Evolutionary conservation across 2,113 vertebrate genomes (phyloP).

Genomic region (Atrichornis clamosus): DNA sequence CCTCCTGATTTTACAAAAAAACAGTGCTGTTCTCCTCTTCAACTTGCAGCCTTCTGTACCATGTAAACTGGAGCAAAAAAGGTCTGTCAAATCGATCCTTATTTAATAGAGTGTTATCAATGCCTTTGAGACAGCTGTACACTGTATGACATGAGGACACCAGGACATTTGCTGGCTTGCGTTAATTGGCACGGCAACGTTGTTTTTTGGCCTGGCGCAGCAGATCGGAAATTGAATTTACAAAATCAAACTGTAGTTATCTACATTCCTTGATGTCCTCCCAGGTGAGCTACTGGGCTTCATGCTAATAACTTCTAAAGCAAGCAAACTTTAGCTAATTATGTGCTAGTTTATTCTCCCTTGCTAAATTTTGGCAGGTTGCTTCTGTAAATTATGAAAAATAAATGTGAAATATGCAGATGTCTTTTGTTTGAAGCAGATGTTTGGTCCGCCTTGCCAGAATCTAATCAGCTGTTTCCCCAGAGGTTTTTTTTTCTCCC

Average conservation of each 20-base stretch:
- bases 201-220: slow-evolving; percentile 53
- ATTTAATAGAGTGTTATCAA: slow-evolving; percentile 50
- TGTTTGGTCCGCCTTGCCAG: slow-evolving; percentile 95
- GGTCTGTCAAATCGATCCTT: slow-evolving; percentile 40
- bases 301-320: slow-evolving; percentile 92
- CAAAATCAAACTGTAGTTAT: slow-evolving; percentile 73
- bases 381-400: slow-evolving; percentile 99
- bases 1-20: not conserved
- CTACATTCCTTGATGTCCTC: slow-evolving; percentile 75
- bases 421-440: slow-evolving; percentile 99
- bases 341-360: slow-evolving; percentile 85
- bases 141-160: slow-evolving; percentile 1
- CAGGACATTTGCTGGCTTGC: slow-evolving; percentile 1
- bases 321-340: slow-evolving; percentile 98
- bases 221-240: slow-evolving; percentile 71
- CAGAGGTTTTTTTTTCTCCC: slow-evolving; percentile 53
- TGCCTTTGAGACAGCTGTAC: slow-evolving; percentile 34
- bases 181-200: slow-evolving; percentile 28
- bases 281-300: slow-evolving; percentile 83
- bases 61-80: not conserved
- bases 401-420: slow-evolving; percentile 99
- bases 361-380: slow-evolving; percentile 94
- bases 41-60: not conserved
- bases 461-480: slow-evolving; percentile 93
- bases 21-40: not conserved